A percentile compares a stretch with the other conserved stretches of the same genome.
phyloP scores from a whole-genome alignment of 2,113 vertebrate genomes.

The Pachyramphus minor region DNA sequence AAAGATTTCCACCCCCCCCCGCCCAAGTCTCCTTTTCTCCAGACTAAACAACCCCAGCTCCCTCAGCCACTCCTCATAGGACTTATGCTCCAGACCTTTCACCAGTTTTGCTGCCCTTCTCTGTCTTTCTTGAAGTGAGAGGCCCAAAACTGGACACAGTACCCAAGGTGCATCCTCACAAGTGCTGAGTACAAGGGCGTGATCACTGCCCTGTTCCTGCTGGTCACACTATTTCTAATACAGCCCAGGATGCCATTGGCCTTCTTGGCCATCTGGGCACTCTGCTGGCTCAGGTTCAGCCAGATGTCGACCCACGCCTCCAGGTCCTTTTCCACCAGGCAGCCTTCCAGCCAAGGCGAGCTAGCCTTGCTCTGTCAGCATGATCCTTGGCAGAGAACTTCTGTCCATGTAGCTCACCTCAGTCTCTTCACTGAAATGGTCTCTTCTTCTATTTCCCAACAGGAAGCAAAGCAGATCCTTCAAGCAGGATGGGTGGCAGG shows the following conservation, averaged over 20 bases:
- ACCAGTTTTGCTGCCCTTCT: background rate
- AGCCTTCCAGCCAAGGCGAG: background rate
- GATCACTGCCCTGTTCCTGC: background rate
- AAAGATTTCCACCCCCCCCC: too few species aligned
- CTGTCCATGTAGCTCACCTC: background rate
- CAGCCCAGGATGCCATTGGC: background rate
- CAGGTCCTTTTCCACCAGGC: background rate
- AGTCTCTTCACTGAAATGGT: background rate
- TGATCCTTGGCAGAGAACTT: background rate
- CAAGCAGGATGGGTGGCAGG: background rate
- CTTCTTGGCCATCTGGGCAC: background rate
- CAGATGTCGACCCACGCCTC: background rate
- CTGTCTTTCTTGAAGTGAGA: background rate
- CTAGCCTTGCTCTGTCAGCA: background rate
- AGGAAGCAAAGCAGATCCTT: background rate
- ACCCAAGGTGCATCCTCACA: background rate
- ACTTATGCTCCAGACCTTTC: background rate
- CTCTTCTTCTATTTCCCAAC: background rate
- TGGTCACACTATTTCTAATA: background rate
- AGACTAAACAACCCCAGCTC: background rate
- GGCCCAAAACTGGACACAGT: background rate
- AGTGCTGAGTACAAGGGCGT: background rate
- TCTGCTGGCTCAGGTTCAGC: background rate
- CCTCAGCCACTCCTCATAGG: background rate
- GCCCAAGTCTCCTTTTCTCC: background rate